A percentile compares a stretch with the other conserved stretches of the same genome.
These are phyloP conservation scores for Leptestheria dahalacensis DNA, from an alignment of 1,140 invertebrate species.

Conservation along the genomic window DNA sequence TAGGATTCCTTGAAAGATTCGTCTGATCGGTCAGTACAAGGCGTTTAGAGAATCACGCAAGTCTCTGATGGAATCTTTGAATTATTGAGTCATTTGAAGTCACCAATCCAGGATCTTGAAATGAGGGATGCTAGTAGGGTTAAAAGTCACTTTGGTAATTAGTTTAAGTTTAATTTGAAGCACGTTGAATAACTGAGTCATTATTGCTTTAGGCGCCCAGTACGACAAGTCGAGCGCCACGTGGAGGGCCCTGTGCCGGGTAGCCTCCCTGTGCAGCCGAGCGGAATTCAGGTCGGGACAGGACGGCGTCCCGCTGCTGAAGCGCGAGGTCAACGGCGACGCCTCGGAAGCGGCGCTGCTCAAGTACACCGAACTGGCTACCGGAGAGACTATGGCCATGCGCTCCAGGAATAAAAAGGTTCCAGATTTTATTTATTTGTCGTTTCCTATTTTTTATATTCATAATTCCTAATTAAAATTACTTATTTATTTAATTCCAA, in stretches of 20 bases:
- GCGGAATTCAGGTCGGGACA: conserved; percentile 53
- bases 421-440: neutral
- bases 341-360: conserved; percentile 66
- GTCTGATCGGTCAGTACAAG: no score
- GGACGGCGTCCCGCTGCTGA: conserved; percentile 42
- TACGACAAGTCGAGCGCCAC: conserved; percentile 26
- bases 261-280: conserved; percentile 55
- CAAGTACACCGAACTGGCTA: conserved; percentile 56
- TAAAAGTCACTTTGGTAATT: no score
- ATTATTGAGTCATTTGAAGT: neutral
- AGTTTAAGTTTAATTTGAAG: no score
- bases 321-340: conserved; percentile 53
- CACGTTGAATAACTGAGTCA: no score
- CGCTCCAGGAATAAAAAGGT: conserved; percentile 46
- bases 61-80: neutral
- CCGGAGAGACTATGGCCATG: conserved; percentile 40
- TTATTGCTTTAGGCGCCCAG: conserved; percentile 17
- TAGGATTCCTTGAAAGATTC: no score
- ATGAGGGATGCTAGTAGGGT: no score
- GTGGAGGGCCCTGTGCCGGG: conserved; percentile 45
- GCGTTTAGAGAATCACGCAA: neutral
- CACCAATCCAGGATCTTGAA: no score
- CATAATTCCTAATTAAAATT: no score
- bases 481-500: no score
- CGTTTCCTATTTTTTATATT: no score